Conservation (phyloP, 92 coral and sea anemone genomes). For the Umimayanthus kanabou region DNA sequence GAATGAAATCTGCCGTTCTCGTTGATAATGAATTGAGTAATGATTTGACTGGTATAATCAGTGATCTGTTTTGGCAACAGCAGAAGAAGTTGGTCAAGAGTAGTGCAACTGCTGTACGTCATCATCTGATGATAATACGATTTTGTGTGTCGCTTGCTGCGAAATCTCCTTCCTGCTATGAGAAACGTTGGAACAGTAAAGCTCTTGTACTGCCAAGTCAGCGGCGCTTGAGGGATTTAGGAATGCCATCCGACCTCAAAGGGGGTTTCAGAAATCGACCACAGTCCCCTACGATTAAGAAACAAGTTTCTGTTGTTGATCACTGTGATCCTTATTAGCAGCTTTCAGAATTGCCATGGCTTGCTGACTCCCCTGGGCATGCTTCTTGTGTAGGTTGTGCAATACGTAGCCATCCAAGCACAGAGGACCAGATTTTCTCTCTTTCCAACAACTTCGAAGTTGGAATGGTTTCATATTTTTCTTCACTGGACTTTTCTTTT, state of each 20-base stretch:
- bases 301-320: no score
- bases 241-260: slow-evolving; percentile 56
- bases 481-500: no score
- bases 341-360: no score
- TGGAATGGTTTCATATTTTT: no score
- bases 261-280: slow-evolving; percentile 45
- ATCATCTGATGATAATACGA: slow-evolving; percentile 53
- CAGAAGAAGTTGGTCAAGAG: slow-evolving; percentile 38
- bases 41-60: slow-evolving; percentile 49
- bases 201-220: slow-evolving; percentile 14
- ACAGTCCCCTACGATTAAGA: no score
- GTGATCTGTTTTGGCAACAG: slow-evolving; percentile 5
- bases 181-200: slow-evolving; percentile 54
- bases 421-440: no score
- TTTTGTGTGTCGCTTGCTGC: slow-evolving; percentile 60
- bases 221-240: slow-evolving; percentile 42
- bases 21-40: slow-evolving; percentile 36
- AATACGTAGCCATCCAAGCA: no score
- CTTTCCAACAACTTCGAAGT: no score
- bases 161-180: slow-evolving; percentile 64
- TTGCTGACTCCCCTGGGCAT: no score
- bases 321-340: no score
- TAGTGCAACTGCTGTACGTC: slow-evolving; percentile 49
- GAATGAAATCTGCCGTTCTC: slow-evolving; percentile 37
- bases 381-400: no score